These are phyloP conservation scores for Callipepla squamata DNA, from an alignment of 2,113 vertebrate species.

Conservation along the genomic window DNA sequence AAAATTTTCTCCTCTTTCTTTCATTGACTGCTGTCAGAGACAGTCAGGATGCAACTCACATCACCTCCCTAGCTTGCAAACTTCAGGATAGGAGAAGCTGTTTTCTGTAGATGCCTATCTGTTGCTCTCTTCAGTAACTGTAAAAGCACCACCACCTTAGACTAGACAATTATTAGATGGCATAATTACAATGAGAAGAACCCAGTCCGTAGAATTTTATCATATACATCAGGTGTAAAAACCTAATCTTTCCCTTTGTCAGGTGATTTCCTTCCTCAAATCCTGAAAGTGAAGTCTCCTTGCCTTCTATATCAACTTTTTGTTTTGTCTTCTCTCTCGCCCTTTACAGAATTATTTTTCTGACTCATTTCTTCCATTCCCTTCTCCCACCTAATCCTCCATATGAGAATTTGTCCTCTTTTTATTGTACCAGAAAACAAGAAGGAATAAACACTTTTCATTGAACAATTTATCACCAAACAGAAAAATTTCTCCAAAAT, in stretches of 20 bases:
- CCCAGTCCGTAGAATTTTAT: background rate
- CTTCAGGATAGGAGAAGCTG: background rate
- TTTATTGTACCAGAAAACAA: background rate
- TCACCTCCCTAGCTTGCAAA: background rate
- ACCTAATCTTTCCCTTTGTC: background rate
- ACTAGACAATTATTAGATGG: background rate
- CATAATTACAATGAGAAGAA: background rate
- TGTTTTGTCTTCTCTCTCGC: background rate
- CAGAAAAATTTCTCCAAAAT: background rate
- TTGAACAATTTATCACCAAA: background rate
- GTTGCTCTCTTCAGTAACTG: background rate
- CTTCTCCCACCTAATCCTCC: background rate
- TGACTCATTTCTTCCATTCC: background rate
- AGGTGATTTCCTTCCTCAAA: background rate
- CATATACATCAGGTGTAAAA: background rate
- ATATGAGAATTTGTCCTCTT: background rate
- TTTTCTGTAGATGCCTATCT: background rate
- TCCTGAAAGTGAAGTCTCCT: background rate
- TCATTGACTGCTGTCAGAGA: too few species aligned
- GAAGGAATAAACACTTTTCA: background rate
- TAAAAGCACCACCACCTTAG: background rate
- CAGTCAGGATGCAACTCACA: background rate
- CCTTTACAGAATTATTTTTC: background rate
- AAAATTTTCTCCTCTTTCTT: background rate
- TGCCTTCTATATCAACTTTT: background rate